Evolutionary conservation across 2,113 vertebrate species (phyloP), one percentile per base, ranked within the genome.

Genomic region (Hemiprocne comata): DNA sequence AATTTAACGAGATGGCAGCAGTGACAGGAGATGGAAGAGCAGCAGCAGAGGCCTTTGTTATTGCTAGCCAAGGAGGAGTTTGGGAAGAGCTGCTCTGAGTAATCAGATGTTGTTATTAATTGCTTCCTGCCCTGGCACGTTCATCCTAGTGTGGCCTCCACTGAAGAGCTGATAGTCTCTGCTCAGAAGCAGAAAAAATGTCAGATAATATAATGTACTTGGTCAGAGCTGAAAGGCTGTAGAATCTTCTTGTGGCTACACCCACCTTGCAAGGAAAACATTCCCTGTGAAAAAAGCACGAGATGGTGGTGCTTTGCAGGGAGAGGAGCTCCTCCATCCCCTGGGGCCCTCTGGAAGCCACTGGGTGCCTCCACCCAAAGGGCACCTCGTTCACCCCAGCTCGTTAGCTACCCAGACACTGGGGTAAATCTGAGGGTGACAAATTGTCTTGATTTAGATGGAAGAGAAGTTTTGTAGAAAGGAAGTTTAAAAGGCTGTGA

Each of bases 21-120:
- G 38, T 34, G 81, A 57, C 0, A 2, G 81, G 64, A 85, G 57
- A 51, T 48, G 53, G 66, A 60, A 29, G n/a, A 74, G 61, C 60
- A 67, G 17, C 50, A 40, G 74, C 46, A 60, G 75, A 77, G 53
- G n/a, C 38, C 36, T 61, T 64, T 61, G 73, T 36, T 95, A 25
- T 62, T 91, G 51, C 24, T 9, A 17, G 53, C 28, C 72, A 75
- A 57, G 58, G 48, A 90, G 60, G 70, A 92, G 26, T 61, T 80
- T 65, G 61, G 57, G 61, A 94, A 92, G 83, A 90, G 57, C 10
- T 66, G 46, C 69, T 86, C 10, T 21, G 21, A 84, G 69, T 76
- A 53, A 75, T 75, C 61, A 75, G 64, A 25, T 44, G 34, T 53
- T 67, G 33, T 84, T 85, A 92, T 88, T 95, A 93, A 91, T 90